These are phyloP conservation scores for Tachysurus fulvidraco DNA, from an alignment of 2,113 vertebrate genomes.

Conservation along the genomic window DNA sequence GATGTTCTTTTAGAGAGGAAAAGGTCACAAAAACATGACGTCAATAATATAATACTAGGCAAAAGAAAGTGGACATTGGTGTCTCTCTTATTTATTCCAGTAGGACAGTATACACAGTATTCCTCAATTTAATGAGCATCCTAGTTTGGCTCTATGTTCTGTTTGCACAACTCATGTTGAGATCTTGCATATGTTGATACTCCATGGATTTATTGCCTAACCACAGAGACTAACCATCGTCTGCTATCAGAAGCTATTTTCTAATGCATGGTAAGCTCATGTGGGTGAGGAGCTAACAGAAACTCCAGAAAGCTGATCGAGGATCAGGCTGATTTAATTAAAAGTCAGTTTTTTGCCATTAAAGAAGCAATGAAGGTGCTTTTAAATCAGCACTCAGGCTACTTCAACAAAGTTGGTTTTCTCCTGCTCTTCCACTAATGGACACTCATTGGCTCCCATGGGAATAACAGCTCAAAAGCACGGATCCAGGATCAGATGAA, in stretches of 20 bases:
- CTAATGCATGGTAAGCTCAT: conserved; percentile 34
- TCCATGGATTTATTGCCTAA: conserved; percentile 41
- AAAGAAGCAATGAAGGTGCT: conserved; percentile 31
- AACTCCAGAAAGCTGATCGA: conserved; percentile 29
- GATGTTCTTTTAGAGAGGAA: background rate
- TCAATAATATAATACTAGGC: background rate
- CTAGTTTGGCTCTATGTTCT: conserved; percentile 13
- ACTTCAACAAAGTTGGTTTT: conserved; percentile 22
- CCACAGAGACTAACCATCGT: conserved; percentile 42
- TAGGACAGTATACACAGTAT: background rate
- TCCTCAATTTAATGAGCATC: conserved; percentile 17
- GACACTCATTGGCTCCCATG: conserved; percentile 31
- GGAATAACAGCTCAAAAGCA: conserved; percentile 27
- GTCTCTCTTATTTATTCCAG: conserved; percentile 3
- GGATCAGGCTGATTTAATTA: conserved; percentile 32
- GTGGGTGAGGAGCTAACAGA: conserved; percentile 22
- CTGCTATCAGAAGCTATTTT: conserved; percentile 39
- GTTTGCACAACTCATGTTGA: background rate
- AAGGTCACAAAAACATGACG: background rate
- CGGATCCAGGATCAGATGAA: conserved; percentile 37
- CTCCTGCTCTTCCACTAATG: conserved; percentile 30
- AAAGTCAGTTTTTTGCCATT: conserved; percentile 11
- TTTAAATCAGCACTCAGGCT: conserved; percentile 35
- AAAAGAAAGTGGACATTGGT: background rate
- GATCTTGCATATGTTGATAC: conserved; percentile 23